Conservation (phyloP, 2,113 vertebrate genomes). For the Bothrops jararaca region DNA sequence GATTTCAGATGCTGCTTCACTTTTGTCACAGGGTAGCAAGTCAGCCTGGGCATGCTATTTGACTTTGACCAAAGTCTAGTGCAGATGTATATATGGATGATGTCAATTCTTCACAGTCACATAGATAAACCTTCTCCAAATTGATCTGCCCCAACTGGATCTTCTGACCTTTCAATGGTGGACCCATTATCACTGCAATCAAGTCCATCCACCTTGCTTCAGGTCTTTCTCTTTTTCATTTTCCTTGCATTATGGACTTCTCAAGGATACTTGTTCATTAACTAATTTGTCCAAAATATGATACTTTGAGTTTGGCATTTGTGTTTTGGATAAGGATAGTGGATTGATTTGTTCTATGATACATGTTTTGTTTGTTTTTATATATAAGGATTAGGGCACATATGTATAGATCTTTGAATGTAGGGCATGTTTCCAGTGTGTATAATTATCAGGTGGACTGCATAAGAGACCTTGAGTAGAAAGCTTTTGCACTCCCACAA, state of each 20-base stretch:
- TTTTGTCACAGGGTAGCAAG: neutral
- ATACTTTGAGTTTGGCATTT: no score
- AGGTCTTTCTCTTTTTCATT: no score
- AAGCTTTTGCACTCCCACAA: neutral
- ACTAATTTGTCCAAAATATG: no score
- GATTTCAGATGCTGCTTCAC: neutral
- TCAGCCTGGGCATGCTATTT: neutral
- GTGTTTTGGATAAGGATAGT: no score
- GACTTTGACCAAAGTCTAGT: neutral
- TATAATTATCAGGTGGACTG: neutral
- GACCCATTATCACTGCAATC: neutral
- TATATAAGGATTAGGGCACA: neutral
- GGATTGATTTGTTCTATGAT: neutral
- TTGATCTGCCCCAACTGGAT: neutral
- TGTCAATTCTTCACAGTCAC: neutral
- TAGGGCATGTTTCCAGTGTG: no score
- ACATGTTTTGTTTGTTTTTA: neutral
- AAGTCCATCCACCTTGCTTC: no score
- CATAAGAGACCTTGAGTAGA: neutral
- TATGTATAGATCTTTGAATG: neutral
- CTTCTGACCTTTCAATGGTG: neutral
- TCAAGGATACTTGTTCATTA: no score
- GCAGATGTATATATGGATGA: neutral
- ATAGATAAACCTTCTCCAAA: neutral
- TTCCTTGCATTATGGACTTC: no score